These are phyloP conservation scores for Callaeas wilsoni DNA, from an alignment of 2,113 vertebrate species.

Conservation along the genomic window DNA sequence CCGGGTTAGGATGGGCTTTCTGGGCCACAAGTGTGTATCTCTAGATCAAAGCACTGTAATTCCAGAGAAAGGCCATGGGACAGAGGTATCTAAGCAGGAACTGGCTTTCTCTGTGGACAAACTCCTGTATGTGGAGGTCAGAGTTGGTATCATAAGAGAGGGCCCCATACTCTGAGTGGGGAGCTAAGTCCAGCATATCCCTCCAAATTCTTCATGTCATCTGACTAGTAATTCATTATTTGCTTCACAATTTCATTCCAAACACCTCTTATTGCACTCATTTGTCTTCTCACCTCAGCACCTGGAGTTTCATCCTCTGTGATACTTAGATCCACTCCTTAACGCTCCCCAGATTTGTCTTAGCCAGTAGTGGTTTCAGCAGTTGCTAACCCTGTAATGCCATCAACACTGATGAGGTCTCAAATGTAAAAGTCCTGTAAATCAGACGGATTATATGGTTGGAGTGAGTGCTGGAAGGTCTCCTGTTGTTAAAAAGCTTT, in stretches of 20 bases:
- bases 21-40: rapidly evolving
- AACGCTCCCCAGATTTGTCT: rapidly evolving
- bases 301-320: neutral
- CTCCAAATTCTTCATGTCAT: neutral
- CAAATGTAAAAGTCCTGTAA: neutral
- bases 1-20: rapidly evolving
- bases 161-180: rapidly evolving
- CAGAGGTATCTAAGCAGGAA: neutral
- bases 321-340: neutral
- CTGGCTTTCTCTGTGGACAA: neutral
- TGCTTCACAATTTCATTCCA: neutral
- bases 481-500: neutral
- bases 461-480: neutral
- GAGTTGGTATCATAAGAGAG: neutral
- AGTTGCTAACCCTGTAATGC: neutral
- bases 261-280: neutral
- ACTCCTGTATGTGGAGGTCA: neutral
- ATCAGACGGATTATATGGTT: rapidly evolving
- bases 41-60: neutral
- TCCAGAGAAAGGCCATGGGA: rapidly evolving
- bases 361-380: neutral
- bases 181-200: neutral
- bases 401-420: neutral
- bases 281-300: neutral
- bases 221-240: neutral